Evolutionary conservation across 2,888 invertebrate genomes (phyloP).

Genomic region (Cremastinae sp.): DNA sequence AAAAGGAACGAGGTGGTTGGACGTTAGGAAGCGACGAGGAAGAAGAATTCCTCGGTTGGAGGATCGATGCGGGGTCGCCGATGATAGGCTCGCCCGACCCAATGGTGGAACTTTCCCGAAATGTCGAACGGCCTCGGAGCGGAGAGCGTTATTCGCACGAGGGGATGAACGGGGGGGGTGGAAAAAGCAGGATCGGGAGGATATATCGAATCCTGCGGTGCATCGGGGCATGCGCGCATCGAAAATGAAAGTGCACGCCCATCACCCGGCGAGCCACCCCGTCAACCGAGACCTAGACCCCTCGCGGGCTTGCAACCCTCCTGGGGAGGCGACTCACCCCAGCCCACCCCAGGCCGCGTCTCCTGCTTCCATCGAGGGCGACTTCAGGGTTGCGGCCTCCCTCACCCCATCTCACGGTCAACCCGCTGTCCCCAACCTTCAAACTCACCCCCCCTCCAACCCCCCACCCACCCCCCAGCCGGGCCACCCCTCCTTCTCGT

Average conservation of each 20-base stretch:
- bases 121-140: slow-evolving; percentile 18
- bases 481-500: slow-evolving; percentile 26
- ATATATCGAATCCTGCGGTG: slow-evolving; percentile 50
- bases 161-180: slow-evolving; percentile 38
- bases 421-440: slow-evolving; percentile 79
- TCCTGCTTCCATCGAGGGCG: slow-evolving; percentile 25
- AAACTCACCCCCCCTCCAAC: too few species aligned
- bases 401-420: slow-evolving; percentile 63
- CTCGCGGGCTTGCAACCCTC: slow-evolving; percentile 58
- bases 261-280: slow-evolving; percentile 67
- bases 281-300: slow-evolving; percentile 78
- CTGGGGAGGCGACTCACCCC: slow-evolving; percentile 23
- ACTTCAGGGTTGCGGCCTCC: slow-evolving; percentile 56
- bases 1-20: slow-evolving; percentile 31
- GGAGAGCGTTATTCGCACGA: slow-evolving; percentile 30
- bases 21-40: background rate
- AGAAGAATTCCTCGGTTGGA: slow-evolving; percentile 8
- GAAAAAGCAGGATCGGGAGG: slow-evolving; percentile 42
- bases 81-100: slow-evolving; percentile 33
- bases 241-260: slow-evolving; percentile 80
- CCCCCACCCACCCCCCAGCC: slow-evolving; percentile 48
- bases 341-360: slow-evolving; percentile 2
- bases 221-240: slow-evolving; percentile 74
- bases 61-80: slow-evolving; percentile 37
- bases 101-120: slow-evolving; percentile 61